phyloP scores from a whole-genome alignment of 1,140 invertebrate species.

The Gonatopus flavifemur region DNA sequence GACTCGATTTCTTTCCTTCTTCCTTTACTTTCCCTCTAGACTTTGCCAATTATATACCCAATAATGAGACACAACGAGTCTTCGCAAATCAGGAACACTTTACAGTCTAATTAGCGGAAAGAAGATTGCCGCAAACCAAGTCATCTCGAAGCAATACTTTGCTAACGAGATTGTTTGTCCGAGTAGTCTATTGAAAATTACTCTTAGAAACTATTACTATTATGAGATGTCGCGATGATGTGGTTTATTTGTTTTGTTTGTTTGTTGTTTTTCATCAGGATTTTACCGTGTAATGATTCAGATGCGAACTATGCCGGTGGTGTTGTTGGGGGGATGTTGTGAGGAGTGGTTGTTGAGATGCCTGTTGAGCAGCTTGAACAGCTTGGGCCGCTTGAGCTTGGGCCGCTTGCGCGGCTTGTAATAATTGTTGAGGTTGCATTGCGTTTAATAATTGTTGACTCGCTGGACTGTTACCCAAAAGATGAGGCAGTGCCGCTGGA shows the following conservation, averaged over 20 bases:
- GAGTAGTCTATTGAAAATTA: constrained; percentile 35
- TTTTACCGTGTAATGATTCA: constrained; percentile 54
- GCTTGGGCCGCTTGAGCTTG: constrained; percentile 44
- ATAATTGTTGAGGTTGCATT: constrained; percentile 63
- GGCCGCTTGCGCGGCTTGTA: constrained; percentile 53
- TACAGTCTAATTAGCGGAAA: constrained; percentile 39
- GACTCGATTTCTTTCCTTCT: too few species aligned
- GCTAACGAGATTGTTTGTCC: constrained; percentile 41
- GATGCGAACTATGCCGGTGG: constrained; percentile 52
- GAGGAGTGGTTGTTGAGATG: constrained; percentile 56
- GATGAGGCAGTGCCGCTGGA: constrained; percentile 66
- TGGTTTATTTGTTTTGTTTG: constrained; percentile 9
- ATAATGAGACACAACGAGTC: constrained; percentile 31
- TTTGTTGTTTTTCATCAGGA: too few species aligned
- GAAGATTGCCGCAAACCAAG: constrained; percentile 15
- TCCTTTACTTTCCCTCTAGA: constrained; percentile 14
- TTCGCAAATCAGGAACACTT: constrained; percentile 27
- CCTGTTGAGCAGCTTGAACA: constrained; percentile 47
- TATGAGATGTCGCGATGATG: constrained; percentile 7
- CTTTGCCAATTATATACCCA: constrained; percentile 40
- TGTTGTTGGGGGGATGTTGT: constrained; percentile 56
- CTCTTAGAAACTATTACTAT: constrained; percentile 14
- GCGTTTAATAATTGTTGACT: constrained; percentile 68
- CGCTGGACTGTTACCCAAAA: constrained; percentile 67
- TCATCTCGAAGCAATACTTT: constrained; percentile 30